phyloP scores from a whole-genome alignment of 2,797 vertebrate species.

The Cyprinella venusta region DNA sequence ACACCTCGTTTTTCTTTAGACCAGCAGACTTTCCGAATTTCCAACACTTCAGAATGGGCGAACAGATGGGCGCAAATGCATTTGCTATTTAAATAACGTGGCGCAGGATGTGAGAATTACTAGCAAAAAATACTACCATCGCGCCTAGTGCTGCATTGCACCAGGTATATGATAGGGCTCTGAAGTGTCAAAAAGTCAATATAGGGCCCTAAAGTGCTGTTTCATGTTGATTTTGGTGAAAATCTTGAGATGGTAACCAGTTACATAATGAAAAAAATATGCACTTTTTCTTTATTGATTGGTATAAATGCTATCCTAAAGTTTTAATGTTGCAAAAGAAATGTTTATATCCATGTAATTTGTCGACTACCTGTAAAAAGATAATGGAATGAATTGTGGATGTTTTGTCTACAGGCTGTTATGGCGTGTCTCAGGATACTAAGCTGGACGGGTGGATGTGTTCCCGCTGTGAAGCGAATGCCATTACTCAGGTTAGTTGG shows the following conservation, averaged over 20 bases:
- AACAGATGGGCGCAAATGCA: too few species aligned
- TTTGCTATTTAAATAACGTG: too few species aligned
- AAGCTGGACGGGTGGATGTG: slow-evolving; percentile 89
- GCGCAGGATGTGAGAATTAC: too few species aligned
- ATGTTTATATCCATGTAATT: not conserved
- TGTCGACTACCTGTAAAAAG: not conserved
- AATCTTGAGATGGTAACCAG: not conserved
- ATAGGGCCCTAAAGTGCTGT: not conserved
- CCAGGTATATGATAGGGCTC: too few species aligned
- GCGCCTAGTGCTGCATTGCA: too few species aligned
- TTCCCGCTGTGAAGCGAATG: slow-evolving; percentile 90
- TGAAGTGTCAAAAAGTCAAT: not conserved
- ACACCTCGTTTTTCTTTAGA: too few species aligned
- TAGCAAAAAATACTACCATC: too few species aligned
- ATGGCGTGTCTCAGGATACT: slow-evolving; percentile 86
- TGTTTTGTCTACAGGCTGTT: slow-evolving; percentile 83
- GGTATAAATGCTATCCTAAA: not conserved
- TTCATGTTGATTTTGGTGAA: not conserved
- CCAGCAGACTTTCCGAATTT: too few species aligned
- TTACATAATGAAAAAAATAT: not conserved
- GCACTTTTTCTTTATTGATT: not conserved
- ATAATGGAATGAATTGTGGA: not conserved
- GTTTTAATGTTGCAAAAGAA: not conserved
- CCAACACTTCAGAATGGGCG: too few species aligned
- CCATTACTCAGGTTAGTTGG: slow-evolving; percentile 85